Evolutionary conservation across 1,140 invertebrate genomes (phyloP).

Genomic region (Reticulitermes speratus): DNA sequence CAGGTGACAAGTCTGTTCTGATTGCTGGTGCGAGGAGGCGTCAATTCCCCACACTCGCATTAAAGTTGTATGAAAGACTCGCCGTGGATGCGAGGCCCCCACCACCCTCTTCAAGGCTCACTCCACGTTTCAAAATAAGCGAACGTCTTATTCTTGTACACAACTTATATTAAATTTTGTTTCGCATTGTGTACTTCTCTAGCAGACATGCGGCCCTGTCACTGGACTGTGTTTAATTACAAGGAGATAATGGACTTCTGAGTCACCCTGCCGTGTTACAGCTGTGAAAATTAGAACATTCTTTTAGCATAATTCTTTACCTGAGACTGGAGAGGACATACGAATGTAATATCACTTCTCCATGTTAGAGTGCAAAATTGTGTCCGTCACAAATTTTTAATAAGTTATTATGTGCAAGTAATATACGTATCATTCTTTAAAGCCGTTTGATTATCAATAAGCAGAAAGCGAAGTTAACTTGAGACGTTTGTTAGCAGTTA

Average conservation of each 20-base stretch:
- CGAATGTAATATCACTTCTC: too few species aligned
- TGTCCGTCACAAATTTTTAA: not conserved
- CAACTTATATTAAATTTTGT: too few species aligned
- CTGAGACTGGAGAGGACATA: not conserved
- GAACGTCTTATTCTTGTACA: not conserved
- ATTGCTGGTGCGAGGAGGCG: constrained; percentile 53
- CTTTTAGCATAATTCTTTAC: not conserved
- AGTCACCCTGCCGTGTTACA: not conserved
- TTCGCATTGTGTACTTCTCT: not conserved
- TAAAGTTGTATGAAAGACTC: constrained; percentile 28
- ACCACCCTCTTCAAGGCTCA: not conserved
- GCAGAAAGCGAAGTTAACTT: not conserved
- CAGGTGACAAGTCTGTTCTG: constrained; percentile 67
- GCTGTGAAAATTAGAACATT: not conserved
- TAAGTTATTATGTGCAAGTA: not conserved
- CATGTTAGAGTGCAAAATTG: not conserved
- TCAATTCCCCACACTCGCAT: constrained; percentile 43
- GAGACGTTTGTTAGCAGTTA: too few species aligned
- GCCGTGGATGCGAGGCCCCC: not conserved
- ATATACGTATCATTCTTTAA: not conserved
- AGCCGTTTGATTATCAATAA: not conserved
- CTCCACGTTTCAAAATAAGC: not conserved
- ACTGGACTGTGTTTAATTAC: not conserved
- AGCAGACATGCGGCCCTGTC: not conserved
- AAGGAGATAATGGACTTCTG: too few species aligned